Conservation (phyloP, 2,888 invertebrate species). For the Apoda limacodes region DNA sequence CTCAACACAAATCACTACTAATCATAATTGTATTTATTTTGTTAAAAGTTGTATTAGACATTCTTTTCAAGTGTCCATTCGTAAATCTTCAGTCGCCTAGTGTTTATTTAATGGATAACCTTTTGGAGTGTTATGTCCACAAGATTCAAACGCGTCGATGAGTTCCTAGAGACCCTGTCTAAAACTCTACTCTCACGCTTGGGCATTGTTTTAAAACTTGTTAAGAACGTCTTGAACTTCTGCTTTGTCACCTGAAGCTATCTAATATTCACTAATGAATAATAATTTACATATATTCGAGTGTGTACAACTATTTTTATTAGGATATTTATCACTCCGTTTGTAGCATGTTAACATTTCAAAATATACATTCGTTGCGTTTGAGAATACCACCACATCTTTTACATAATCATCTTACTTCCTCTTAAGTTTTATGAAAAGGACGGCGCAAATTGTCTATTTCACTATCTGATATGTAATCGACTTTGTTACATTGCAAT, state of each 20-base stretch:
- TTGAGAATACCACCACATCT: constrained; percentile 53
- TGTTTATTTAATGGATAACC: constrained; percentile 29
- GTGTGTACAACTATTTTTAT: constrained; percentile 37
- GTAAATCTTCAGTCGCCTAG: constrained; percentile 25
- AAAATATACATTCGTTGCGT: constrained; percentile 50
- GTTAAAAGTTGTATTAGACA: constrained; percentile 34
- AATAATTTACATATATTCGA: constrained; percentile 27
- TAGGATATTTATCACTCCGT: constrained; percentile 55
- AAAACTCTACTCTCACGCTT: constrained; percentile 49
- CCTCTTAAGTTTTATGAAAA: constrained; percentile 30
- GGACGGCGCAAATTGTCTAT: constrained; percentile 33
- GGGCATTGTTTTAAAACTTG: constrained; percentile 25
- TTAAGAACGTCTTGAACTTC: constrained; percentile 30
- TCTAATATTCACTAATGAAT: too few relatives aligned
- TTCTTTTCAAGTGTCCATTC: constrained; percentile 38
- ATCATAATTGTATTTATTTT: constrained; percentile 38
- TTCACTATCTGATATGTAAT: too few relatives aligned
- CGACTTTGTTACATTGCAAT: constrained; percentile 39
- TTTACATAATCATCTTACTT: constrained; percentile 35
- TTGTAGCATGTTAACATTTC: constrained; percentile 50
- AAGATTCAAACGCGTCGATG: too few relatives aligned
- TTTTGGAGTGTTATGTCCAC: constrained; percentile 46
- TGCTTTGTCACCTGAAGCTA: constrained; percentile 36
- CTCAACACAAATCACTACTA: too few relatives aligned
- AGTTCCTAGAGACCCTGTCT: too few relatives aligned